phyloP scores from a whole-genome alignment of 2,797 vertebrate species.

The Sebastes matsubarae region DNA sequence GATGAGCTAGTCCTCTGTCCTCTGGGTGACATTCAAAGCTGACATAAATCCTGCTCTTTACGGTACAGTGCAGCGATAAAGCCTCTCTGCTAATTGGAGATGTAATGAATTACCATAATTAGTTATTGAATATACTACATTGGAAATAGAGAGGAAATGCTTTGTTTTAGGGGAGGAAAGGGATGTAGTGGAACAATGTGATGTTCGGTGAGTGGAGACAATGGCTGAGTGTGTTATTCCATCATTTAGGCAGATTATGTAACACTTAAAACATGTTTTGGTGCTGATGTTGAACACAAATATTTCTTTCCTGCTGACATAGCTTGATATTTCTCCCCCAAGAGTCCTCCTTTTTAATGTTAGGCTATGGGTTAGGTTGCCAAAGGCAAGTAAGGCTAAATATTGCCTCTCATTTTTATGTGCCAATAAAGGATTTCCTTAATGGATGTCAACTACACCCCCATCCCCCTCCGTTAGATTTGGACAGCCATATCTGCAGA shows the following conservation, averaged over 20 bases:
- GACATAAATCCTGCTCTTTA: slow-evolving; percentile 99
- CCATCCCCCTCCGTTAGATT: slow-evolving; percentile 71
- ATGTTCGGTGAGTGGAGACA: background rate
- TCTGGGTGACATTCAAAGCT: slow-evolving; percentile 99
- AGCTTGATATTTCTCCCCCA: slow-evolving; percentile 16
- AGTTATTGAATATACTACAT: slow-evolving; percentile 99
- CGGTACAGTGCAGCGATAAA: slow-evolving; percentile 96
- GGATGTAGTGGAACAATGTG: slow-evolving; percentile 23
- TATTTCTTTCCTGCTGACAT: slow-evolving; percentile 43
- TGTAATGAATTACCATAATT: slow-evolving; percentile 99
- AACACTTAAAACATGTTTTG: slow-evolving; percentile 25
- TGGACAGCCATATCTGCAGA: slow-evolving; percentile 76
- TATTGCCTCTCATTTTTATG: slow-evolving; percentile 86
- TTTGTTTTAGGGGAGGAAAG: slow-evolving; percentile 85
- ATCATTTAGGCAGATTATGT: slow-evolving; percentile 17
- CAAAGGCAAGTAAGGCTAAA: slow-evolving; percentile 80
- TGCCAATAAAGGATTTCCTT: slow-evolving; percentile 87
- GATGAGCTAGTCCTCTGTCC: slow-evolving; percentile 94
- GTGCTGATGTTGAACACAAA: slow-evolving; percentile 20
- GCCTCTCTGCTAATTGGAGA: slow-evolving; percentile 99
- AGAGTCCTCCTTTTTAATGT: slow-evolving; percentile 51
- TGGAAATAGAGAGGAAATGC: slow-evolving; percentile 87
- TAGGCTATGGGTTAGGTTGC: slow-evolving; percentile 67
- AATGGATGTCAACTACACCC: slow-evolving; percentile 84
- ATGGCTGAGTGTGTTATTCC: background rate